Base-by-base conservation (phyloP, 2,888 invertebrate species). In the Pristionchus arcanus region DNA sequence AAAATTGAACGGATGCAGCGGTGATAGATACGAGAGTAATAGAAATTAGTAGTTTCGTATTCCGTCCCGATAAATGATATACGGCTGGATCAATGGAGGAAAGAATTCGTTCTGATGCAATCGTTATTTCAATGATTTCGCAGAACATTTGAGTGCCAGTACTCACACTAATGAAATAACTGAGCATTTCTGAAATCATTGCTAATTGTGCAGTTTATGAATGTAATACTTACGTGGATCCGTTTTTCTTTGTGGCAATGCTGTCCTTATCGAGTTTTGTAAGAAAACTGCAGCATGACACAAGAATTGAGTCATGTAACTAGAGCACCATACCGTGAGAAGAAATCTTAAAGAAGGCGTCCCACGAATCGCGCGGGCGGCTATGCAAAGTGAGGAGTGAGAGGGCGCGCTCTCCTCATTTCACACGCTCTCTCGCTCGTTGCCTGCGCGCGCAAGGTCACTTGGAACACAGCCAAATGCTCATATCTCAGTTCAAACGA, bases 341-440 rank as follows among this genome's bases (percentile, higher is more conserved):
- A 74, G 74, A 74, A 74, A 74, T 74, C 74, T 74, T 16, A 37
- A n/a, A n/a, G n/a, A n/a, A n/a, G n/a, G n/a, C n/a, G n/a, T n/a
- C n/a, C n/a, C n/a, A n/a, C n/a, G n/a, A n/a, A n/a, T n/a, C n/a
- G n/a, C n/a, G n/a, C n/a, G n/a, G n/a, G n/a, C n/a, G n/a, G n/a
- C n/a, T n/a, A n/a, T n/a, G n/a, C n/a, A n/a, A n/a, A n/a, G n/a
- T n/a, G n/a, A n/a, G n/a, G n/a, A n/a, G n/a, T n/a, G n/a, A n/a
- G n/a, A n/a, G n/a, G n/a, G n/a, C n/a, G n/a, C n/a, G n/a, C n/a
- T n/a, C n/a, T n/a, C n/a, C n/a, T n/a, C n/a, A n/a, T n/a, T n/a
- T n/a, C n/a, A n/a, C n/a, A n/a, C n/a, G n/a, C n/a, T n/a, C n/a
- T n/a, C n/a, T n/a, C n/a, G n/a, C n/a, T n/a, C n/a, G n/a, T n/a